These are phyloP conservation scores for Sicus ferrugineus DNA, from an alignment of 2,888 invertebrate genomes.

Conservation along the genomic window DNA sequence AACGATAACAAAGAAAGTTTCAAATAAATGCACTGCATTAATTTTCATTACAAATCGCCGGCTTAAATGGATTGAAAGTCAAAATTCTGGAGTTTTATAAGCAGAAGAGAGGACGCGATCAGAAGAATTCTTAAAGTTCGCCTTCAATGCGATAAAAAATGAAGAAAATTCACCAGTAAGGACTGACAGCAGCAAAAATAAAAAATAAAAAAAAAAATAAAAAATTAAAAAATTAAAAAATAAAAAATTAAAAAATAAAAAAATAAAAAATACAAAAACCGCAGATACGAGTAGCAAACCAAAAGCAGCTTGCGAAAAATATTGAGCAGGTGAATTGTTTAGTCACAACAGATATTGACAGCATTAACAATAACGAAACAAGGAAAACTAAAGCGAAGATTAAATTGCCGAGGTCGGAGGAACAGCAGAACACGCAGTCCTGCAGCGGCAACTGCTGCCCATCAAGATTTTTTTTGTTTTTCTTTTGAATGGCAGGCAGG, in stretches of 20 bases:
- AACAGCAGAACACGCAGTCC: neutral
- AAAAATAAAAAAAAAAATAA: constrained; percentile 12
- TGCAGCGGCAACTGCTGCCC: neutral
- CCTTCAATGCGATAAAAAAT: neutral
- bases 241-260: neutral
- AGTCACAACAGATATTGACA: constrained; percentile 4
- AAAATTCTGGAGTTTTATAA: no score
- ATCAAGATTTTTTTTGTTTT: constrained; percentile 1
- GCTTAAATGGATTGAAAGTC: no score
- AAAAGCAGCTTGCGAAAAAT: constrained; percentile 17
- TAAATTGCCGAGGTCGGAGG: neutral
- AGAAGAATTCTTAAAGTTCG: no score
- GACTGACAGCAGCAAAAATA: neutral
- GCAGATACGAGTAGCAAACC: neutral
- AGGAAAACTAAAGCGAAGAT: neutral
- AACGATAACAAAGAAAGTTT: no score
- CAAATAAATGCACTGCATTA: no score
- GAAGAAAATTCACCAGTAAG: neutral
- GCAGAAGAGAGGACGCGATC: no score
- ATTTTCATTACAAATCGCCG: no score
- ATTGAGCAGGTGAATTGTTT: constrained; percentile 8
- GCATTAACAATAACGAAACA: constrained; percentile 6
- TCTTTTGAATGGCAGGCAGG: constrained; percentile 4
- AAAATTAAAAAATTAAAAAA: neutral
- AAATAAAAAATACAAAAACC: neutral